phyloP scores from a whole-genome alignment of 30 jellyfish, hydroid and myxozoan genomes.

The Sanderia malayensis region DNA sequence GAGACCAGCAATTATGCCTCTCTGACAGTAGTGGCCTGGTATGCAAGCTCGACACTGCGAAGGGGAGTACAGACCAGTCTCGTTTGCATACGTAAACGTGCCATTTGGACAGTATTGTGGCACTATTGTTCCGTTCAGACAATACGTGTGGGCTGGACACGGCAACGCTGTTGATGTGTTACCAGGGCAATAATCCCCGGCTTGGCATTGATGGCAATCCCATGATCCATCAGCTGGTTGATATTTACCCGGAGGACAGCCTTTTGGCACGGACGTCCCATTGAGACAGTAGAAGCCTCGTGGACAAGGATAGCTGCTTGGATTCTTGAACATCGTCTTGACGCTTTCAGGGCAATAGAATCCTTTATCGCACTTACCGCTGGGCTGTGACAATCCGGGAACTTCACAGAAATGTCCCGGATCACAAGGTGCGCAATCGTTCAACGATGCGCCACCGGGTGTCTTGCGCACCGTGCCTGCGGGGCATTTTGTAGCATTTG shows the following conservation, averaged over 20 bases:
- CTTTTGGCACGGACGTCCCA: conserved; percentile 86
- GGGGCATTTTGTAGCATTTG: conserved; percentile 76
- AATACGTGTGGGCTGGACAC: conserved; percentile 83
- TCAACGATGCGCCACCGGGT: conserved; percentile 70
- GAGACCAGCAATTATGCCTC: conserved; percentile 67
- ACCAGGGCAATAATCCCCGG: conserved; percentile 83
- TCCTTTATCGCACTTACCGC: conserved; percentile 87
- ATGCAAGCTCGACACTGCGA: conserved; percentile 82
- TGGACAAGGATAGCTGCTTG: conserved; percentile 78
- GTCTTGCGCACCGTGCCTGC: conserved; percentile 83
- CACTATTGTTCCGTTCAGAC: conserved; percentile 66
- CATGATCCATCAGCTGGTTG: conserved; percentile 72
- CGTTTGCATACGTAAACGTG: conserved; percentile 66
- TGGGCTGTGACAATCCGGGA: conserved; percentile 72
- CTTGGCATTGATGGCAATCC: conserved; percentile 73
- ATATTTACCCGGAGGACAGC: conserved; percentile 92
- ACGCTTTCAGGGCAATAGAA: conserved; percentile 88
- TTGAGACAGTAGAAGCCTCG: conserved; percentile 75
- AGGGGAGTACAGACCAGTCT: conserved; percentile 71
- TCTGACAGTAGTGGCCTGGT: conserved; percentile 74
- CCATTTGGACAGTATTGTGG: conserved; percentile 94
- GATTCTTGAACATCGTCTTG: conserved; percentile 35
- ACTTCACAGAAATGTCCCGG: conserved; percentile 81
- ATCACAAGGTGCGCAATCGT: conserved; percentile 89
- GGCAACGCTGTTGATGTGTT: conserved; percentile 74